Percentiles rank a stretch among this genome's conserved stretches.
Conservation (phyloP, 1,140 invertebrate genomes). For the Lucilia cuprina region DNA sequence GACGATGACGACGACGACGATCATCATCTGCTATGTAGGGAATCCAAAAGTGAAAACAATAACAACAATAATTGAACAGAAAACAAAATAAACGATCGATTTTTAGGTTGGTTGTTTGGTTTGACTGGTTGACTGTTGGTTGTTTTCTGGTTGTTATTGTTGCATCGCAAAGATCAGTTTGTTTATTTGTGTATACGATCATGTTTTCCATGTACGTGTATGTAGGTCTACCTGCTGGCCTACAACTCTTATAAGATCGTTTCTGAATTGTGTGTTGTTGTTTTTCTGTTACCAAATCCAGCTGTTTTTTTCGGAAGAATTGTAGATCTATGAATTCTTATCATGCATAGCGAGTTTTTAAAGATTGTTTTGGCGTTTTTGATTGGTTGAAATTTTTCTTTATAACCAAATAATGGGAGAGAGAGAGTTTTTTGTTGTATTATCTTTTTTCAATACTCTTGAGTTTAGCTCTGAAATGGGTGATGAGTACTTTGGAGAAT, state of each 20-base stretch:
- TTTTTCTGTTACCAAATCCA: background rate
- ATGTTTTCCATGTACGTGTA: background rate
- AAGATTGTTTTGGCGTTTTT: background rate
- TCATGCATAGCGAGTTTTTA: background rate
- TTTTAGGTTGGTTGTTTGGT: background rate
- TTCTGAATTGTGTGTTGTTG: background rate
- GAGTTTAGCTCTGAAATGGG: background rate
- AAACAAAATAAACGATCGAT: background rate
- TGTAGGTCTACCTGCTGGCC: background rate
- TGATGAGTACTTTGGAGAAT: background rate
- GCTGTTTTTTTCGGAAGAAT: background rate
- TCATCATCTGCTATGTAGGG: conserved; percentile 1
- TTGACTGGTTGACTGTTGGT: background rate
- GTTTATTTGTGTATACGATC: background rate
- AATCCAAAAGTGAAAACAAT: background rate
- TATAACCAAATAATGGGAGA: background rate
- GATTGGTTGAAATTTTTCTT: background rate
- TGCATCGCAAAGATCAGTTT: background rate
- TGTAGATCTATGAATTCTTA: background rate
- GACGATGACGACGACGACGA: too few relatives aligned
- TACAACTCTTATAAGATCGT: background rate
- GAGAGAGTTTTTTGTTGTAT: background rate
- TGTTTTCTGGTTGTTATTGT: background rate
- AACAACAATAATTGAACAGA: background rate
- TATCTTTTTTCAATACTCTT: background rate